Evolutionary conservation across 1,140 invertebrate species (phyloP).

Genomic region (Goniozus legneri): DNA sequence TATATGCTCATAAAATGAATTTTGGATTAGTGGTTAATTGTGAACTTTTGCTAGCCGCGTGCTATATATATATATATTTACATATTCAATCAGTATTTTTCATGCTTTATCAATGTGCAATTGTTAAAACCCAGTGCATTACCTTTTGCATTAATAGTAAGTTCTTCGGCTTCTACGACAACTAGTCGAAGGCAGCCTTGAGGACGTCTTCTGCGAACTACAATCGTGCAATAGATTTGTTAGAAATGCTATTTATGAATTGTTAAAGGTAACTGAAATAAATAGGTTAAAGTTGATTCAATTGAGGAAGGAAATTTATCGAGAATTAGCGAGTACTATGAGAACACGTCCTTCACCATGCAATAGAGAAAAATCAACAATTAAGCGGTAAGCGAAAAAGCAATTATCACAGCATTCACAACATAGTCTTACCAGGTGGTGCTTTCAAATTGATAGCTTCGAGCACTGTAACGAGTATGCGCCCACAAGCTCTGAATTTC

Average conservation of each 20-base stretch:
- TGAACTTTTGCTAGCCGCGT: no score
- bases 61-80: not conserved
- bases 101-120: not conserved
- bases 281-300: no score
- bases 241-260: no score
- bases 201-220: conserved; percentile 51
- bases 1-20: no score
- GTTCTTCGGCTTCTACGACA: conserved; percentile 48
- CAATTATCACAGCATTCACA: conserved; percentile 7
- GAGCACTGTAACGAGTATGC: conserved; percentile 65
- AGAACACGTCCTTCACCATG: no score
- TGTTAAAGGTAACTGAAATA: no score
- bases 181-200: conserved; percentile 49
- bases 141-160: conserved; percentile 40
- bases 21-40: no score
- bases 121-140: conserved; percentile 12
- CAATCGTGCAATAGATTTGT: conserved; percentile 42
- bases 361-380: conserved; percentile 7
- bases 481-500: conserved; percentile 61
- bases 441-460: conserved; percentile 60
- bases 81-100: not conserved
- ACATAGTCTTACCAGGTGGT: conserved; percentile 40
- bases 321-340: no score
- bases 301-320: no score
- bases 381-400: conserved; percentile 13